phyloP scores from a whole-genome alignment of 2,797 vertebrate species.

The Tokudaia muenninki region DNA sequence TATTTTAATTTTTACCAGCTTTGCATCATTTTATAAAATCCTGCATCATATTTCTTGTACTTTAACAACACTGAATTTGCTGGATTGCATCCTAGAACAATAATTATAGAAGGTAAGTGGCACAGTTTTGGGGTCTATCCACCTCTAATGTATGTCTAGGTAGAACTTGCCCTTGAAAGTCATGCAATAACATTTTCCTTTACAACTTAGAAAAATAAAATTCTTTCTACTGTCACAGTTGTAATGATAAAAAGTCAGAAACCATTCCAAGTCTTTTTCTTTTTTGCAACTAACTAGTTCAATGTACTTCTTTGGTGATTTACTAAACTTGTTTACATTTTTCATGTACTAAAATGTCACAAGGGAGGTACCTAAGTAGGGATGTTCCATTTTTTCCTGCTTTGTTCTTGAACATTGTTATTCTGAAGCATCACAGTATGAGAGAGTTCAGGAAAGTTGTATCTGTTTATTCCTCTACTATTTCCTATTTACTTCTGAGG shows the following conservation, averaged over 20 bases:
- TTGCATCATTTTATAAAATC: not conserved
- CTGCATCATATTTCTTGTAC: not conserved
- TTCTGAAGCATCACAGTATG: not conserved
- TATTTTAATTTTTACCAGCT: not conserved
- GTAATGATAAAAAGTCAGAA: constrained; percentile 44
- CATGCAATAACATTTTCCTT: constrained; percentile 53
- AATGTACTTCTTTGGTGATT: not conserved
- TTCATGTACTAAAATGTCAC: not conserved
- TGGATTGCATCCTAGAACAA: not conserved
- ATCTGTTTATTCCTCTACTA: not conserved
- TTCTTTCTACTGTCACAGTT: not conserved
- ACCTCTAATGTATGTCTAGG: not conserved
- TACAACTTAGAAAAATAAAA: constrained; percentile 38
- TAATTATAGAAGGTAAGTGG: not conserved
- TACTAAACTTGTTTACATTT: not conserved
- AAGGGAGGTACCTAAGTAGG: not conserved
- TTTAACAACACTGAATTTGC: constrained; percentile 28
- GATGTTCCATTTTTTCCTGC: not conserved
- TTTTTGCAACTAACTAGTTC: not conserved
- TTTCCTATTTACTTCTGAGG: not conserved
- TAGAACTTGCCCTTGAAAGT: constrained; percentile 27
- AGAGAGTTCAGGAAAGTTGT: not conserved
- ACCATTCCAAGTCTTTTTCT: not conserved
- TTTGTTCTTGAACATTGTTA: not conserved
- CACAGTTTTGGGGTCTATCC: not conserved